Evolutionary conservation across 2,113 vertebrate genomes (phyloP).

Genomic region (Steatornis caripensis): DNA sequence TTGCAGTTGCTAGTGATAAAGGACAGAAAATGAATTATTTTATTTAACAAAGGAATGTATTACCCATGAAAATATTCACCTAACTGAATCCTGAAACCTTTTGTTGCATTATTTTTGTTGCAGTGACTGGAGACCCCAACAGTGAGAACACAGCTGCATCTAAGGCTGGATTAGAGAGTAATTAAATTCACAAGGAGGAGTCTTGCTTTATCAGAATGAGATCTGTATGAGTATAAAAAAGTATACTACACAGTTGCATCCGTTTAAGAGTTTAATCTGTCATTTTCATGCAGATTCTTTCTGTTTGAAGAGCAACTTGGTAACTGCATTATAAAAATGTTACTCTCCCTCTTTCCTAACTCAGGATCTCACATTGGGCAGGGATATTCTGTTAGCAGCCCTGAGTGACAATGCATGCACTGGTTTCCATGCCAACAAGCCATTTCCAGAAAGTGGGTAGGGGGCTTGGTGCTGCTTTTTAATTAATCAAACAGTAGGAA

Average conservation of each 20-base stretch:
- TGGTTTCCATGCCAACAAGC: not conserved
- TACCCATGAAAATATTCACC: not conserved
- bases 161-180: not conserved
- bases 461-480: not conserved
- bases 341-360: not conserved
- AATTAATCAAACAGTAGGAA: not conserved
- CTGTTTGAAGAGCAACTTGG: not conserved
- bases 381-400: not conserved
- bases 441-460: not conserved
- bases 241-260: not conserved
- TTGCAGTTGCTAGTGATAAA: not conserved
- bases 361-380: not conserved
- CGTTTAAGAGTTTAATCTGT: not conserved
- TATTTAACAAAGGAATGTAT: not conserved
- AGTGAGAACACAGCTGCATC: not conserved
- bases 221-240: not conserved
- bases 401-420: rapidly evolving
- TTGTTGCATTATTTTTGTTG: not conserved
- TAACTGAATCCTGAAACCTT: not conserved
- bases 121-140: not conserved
- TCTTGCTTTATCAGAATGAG: not conserved
- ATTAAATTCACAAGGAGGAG: not conserved
- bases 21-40: not conserved
- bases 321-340: not conserved
- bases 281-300: not conserved